A percentile compares a stretch with the other conserved stretches of the same genome.
phyloP scores from a whole-genome alignment of 2,888 invertebrate species.

The Pachydiplax longipennis region DNA sequence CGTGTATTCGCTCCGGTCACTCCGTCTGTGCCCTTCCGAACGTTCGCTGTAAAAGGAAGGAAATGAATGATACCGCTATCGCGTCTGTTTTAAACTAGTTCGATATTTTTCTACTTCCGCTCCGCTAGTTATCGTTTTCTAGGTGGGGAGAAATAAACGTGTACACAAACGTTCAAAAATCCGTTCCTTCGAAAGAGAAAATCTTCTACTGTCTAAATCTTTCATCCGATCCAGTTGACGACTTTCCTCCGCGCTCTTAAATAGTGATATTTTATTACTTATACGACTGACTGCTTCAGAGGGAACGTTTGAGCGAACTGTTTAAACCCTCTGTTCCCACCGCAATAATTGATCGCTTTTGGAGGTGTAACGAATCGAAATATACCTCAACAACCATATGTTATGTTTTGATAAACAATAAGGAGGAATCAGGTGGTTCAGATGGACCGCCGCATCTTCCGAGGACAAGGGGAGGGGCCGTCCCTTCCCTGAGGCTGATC shows the following conservation, averaged over 20 bases:
- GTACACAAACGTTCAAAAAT: not conserved
- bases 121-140: not conserved
- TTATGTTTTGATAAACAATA: not conserved
- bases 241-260: not conserved
- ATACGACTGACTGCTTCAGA: not conserved
- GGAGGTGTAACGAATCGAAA: not conserved
- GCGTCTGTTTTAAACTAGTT: not conserved
- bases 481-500: not conserved
- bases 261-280: not conserved
- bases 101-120: not conserved
- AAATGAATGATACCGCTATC: not conserved
- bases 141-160: not conserved
- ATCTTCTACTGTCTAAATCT: not conserved
- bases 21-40: too few relatives aligned
- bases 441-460: not conserved
- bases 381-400: not conserved
- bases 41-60: not conserved
- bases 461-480: not conserved
- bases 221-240: not conserved
- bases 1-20: too few relatives aligned
- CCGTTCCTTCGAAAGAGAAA: not conserved
- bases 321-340: not conserved
- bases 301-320: not conserved
- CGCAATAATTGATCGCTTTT: not conserved
- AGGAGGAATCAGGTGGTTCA: not conserved